These are phyloP conservation scores for Callimorpha dominula DNA, from an alignment of 2,888 invertebrate genomes.

Conservation along the genomic window DNA sequence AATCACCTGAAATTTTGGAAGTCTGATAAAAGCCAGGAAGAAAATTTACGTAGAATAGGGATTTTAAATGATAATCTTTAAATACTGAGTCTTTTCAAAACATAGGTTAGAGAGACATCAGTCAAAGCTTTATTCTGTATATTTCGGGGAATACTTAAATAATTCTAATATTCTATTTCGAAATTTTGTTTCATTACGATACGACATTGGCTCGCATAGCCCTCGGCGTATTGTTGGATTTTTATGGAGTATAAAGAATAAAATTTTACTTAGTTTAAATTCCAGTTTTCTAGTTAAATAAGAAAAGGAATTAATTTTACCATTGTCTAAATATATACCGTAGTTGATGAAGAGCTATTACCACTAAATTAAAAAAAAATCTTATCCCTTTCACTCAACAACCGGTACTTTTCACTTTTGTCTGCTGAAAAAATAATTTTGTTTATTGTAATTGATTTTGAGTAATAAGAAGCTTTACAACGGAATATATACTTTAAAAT, in stretches of 20 bases:
- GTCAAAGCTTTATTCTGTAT: neutral
- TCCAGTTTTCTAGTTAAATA: conserved; percentile 14
- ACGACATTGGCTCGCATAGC: neutral
- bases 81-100: neutral
- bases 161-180: neutral
- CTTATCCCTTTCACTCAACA: neutral
- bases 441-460: neutral
- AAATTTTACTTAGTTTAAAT: conserved; percentile 1
- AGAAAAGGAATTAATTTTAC: conserved; percentile 14
- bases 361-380: conserved; percentile 6
- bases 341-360: conserved; percentile 9
- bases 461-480: neutral
- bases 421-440: neutral
- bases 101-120: neutral
- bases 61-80: neutral
- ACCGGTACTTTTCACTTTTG: neutral
- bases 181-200: neutral
- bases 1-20: no score
- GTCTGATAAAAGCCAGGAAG: neutral
- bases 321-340: conserved; percentile 15
- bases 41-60: neutral
- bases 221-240: neutral
- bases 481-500: neutral
- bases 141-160: neutral
- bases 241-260: neutral